A percentile compares a stretch with the other conserved stretches of the same genome.
These are phyloP conservation scores for Tragulus kanchil DNA, from an alignment of 2,113 vertebrate genomes.

Conservation along the genomic window DNA sequence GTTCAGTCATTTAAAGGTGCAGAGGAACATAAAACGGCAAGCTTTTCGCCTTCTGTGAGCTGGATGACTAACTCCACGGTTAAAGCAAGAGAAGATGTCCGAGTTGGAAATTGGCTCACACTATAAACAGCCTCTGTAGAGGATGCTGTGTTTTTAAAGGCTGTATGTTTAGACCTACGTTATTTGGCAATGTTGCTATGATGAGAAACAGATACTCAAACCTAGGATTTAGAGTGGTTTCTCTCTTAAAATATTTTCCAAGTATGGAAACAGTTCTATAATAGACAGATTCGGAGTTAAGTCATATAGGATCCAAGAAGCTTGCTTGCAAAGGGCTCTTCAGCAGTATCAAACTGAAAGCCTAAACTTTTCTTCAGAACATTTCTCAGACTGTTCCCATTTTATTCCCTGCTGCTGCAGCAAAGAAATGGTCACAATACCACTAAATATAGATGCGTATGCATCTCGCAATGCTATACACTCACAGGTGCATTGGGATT, in stretches of 20 bases:
- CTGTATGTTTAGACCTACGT: background rate
- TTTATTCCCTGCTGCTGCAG: background rate
- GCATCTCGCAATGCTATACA: background rate
- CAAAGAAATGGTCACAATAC: slow-evolving; percentile 44
- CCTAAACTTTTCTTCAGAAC: slow-evolving; percentile 4
- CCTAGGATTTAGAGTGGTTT: slow-evolving; percentile 70
- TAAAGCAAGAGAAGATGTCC: background rate
- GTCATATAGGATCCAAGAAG: background rate
- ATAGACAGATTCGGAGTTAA: background rate
- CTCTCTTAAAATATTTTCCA: slow-evolving; percentile 66
- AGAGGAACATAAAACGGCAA: slow-evolving; percentile 58
- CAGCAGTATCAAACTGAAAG: slow-evolving; percentile 49
- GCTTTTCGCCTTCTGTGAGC: slow-evolving; percentile 57
- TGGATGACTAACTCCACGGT: background rate
- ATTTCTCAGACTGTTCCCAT: slow-evolving; percentile 40
- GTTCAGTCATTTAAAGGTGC: slow-evolving; percentile 49
- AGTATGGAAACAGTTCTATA: slow-evolving; percentile 3
- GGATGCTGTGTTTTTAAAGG: background rate
- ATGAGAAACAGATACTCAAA: slow-evolving; percentile 67
- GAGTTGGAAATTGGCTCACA: background rate
- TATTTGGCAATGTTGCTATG: slow-evolving; percentile 55
- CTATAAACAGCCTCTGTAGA: slow-evolving; percentile 43
- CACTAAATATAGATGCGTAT: slow-evolving; percentile 42
- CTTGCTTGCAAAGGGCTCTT: slow-evolving; percentile 33
- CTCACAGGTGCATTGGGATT: slow-evolving; percentile 16